Percentiles rank a stretch among this genome's conserved stretches.
phyloP scores from a whole-genome alignment of 2,888 invertebrate species.

The Pyrrhosoma nymphula region DNA sequence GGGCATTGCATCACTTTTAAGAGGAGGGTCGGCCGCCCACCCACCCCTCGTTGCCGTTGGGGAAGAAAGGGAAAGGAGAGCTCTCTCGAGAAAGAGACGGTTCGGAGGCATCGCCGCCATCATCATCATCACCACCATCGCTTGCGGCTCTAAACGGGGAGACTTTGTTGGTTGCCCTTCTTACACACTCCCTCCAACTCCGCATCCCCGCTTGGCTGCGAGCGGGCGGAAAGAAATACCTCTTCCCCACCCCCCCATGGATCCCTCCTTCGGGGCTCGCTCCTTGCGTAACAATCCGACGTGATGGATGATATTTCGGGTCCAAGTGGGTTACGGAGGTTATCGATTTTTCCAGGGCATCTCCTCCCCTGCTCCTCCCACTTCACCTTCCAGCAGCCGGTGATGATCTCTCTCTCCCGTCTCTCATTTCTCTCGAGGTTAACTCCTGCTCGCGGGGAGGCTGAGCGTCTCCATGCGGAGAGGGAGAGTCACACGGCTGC shows the following conservation, averaged over 20 bases:
- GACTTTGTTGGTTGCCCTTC: neutral
- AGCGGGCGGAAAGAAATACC: neutral
- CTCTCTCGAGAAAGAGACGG: neutral
- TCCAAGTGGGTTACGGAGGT: neutral
- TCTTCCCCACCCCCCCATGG: no score
- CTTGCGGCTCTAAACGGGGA: no score
- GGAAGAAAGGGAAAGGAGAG: slow-evolving; percentile 8
- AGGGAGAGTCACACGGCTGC: no score
- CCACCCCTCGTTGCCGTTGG: no score
- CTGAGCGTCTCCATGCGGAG: no score
- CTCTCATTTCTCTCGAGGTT: neutral
- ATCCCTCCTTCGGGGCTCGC: neutral
- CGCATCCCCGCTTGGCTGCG: neutral
- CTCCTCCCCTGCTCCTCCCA: neutral
- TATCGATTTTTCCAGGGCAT: slow-evolving; percentile 24
- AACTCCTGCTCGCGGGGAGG: no score
- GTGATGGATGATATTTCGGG: slow-evolving; percentile 16
- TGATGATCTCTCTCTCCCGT: neutral
- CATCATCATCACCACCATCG: no score
- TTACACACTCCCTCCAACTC: neutral
- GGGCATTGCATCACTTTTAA: neutral
- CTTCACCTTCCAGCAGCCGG: neutral
- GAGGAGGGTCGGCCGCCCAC: no score
- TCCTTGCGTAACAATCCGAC: neutral
- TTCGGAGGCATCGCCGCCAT: no score